phyloP scores from a whole-genome alignment of 2,888 invertebrate genomes.

The Tetanocera ferruginea region DNA sequence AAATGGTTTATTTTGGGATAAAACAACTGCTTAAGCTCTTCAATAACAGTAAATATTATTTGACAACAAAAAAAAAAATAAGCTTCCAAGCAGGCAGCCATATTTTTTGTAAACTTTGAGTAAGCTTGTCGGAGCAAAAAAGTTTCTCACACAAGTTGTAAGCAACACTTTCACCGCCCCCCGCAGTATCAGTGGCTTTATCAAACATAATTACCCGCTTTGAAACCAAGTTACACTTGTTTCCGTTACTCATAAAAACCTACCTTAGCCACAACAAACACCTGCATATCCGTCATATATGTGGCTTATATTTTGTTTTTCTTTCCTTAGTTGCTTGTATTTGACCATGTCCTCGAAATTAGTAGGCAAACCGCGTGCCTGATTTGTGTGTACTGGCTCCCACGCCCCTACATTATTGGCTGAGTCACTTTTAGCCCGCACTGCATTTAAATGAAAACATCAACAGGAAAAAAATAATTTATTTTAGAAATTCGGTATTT shows the following conservation, averaged over 20 bases:
- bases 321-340: neutral
- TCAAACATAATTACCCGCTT: neutral
- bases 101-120: too few species aligned
- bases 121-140: neutral
- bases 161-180: neutral
- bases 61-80: too few species aligned
- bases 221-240: constrained; percentile 13
- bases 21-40: neutral
- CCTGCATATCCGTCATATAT: constrained; percentile 2
- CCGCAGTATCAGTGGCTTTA: neutral
- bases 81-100: too few species aligned
- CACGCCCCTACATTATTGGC: neutral
- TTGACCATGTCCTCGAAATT: neutral
- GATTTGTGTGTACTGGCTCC: neutral
- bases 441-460: neutral
- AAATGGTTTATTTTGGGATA: neutral
- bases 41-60: neutral
- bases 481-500: neutral
- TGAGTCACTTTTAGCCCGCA: neutral
- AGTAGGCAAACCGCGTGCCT: neutral
- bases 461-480: neutral
- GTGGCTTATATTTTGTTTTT: too few species aligned
- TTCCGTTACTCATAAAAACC: constrained; percentile 12
- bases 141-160: constrained; percentile 17
- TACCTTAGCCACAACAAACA: neutral